phyloP scores from a whole-genome alignment of 2,113 vertebrate species.

The Murina feae region DNA sequence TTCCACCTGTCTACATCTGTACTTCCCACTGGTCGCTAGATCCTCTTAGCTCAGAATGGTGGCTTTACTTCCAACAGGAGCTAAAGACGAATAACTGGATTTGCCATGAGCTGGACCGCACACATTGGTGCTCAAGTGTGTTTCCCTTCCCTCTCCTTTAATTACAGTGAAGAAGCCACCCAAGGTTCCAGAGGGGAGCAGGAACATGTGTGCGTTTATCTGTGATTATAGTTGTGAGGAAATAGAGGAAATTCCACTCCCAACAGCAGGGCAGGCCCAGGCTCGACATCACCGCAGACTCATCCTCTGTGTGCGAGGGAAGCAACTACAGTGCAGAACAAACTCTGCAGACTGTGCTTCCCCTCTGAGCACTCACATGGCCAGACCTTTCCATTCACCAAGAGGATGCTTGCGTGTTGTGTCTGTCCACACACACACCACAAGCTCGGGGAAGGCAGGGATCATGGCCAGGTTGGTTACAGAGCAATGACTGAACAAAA shows the following conservation, averaged over 20 bases:
- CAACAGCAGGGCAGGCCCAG: neutral
- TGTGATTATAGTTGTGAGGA: neutral
- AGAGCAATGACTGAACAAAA: neutral
- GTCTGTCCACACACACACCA: neutral
- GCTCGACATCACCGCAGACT: neutral
- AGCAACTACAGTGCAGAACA: neutral
- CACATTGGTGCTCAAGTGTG: neutral
- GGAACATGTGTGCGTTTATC: neutral
- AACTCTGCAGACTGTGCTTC: neutral
- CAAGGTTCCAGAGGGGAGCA: neutral
- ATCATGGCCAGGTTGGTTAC: neutral
- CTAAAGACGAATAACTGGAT: neutral
- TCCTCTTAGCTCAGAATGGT: neutral
- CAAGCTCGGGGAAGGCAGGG: neutral
- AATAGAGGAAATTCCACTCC: constrained; percentile 35
- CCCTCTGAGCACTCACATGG: neutral
- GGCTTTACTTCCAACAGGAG: neutral
- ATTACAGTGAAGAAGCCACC: neutral
- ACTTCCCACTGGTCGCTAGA: neutral
- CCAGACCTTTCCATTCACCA: fast-evolving
- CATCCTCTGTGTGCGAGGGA: neutral
- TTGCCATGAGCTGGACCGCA: neutral
- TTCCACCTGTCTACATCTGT: neutral
- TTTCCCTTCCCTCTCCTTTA: neutral
- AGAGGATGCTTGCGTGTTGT: neutral